Evolutionary conservation across 2,113 vertebrate genomes (phyloP).

Genomic region (Myrmophylax atrothorax): DNA sequence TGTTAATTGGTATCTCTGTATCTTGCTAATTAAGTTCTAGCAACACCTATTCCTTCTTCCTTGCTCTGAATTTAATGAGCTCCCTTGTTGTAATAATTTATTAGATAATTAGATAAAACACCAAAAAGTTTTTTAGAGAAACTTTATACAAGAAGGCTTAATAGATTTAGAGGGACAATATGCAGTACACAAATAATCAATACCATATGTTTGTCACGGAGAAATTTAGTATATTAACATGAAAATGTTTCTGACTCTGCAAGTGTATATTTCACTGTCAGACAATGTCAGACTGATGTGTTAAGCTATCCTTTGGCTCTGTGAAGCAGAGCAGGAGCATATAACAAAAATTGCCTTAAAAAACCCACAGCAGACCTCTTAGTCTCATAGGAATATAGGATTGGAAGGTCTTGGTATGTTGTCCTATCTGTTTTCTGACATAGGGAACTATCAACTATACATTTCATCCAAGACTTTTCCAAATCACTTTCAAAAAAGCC

Average conservation of each 20-base stretch:
- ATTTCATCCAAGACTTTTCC: neutral
- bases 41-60: conserved; percentile 78
- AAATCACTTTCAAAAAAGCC: neutral
- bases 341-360: neutral
- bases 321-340: neutral
- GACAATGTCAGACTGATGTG: neutral
- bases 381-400: neutral
- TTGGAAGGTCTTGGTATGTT: neutral
- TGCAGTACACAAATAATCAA: neutral
- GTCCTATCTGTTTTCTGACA: neutral
- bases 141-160: conserved; percentile 7
- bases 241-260: neutral
- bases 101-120: conserved; percentile 77
- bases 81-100: conserved; percentile 79
- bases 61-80: conserved; percentile 78
- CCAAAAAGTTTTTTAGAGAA: conserved; percentile 37
- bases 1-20: conserved; percentile 88
- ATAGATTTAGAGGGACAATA: conserved; percentile 18
- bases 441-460: neutral
- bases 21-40: conserved; percentile 84
- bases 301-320: neutral
- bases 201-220: neutral
- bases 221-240: neutral
- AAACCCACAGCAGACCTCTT: neutral
- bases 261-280: neutral